Percentiles rank a stretch among this genome's conserved stretches.
Conservation (phyloP, 2,113 vertebrate species). For the Miniopterus natalensis region DNA sequence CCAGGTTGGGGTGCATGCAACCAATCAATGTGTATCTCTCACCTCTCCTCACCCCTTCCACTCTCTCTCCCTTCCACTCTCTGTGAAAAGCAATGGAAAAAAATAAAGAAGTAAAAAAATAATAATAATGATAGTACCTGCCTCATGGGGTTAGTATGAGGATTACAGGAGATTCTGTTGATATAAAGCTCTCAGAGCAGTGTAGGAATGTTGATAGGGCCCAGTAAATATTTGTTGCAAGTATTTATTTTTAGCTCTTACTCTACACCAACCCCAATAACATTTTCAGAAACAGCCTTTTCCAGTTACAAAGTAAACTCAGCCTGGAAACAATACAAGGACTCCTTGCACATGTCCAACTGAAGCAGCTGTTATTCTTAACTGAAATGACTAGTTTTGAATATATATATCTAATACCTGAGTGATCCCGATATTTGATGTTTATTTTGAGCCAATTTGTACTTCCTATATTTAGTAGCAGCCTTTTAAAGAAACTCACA, state of each 20-base stretch:
- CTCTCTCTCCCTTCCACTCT: too few species aligned
- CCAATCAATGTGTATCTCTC: too few species aligned
- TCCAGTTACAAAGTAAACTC: conserved; percentile 55
- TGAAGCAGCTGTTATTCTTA: conserved; percentile 23
- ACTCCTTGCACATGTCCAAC: not conserved
- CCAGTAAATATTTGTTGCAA: conserved; percentile 9
- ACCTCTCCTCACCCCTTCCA: too few species aligned
- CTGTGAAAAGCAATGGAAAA: too few species aligned
- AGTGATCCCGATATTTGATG: conserved; percentile 22
- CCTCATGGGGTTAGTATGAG: not conserved
- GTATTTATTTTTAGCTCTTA: conserved; percentile 47
- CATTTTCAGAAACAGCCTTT: conserved; percentile 60
- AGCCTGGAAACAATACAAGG: conserved; percentile 17
- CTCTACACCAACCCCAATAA: not conserved
- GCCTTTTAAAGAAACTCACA: conserved; percentile 2
- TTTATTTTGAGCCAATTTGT: conserved; percentile 70
- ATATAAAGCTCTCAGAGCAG: not conserved
- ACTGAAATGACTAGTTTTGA: conserved; percentile 28
- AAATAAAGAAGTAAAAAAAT: too few species aligned
- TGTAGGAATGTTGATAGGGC: not conserved
- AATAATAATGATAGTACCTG: not conserved
- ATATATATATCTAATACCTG: conserved; percentile 54
- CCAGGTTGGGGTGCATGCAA: too few species aligned
- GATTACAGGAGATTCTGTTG: not conserved
- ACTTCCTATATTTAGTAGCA: conserved; percentile 45